These are phyloP conservation scores for Strongylocentrotus purpuratus DNA, from an alignment of 35 echinoderm and acorn worm species.

Conservation along the genomic window DNA sequence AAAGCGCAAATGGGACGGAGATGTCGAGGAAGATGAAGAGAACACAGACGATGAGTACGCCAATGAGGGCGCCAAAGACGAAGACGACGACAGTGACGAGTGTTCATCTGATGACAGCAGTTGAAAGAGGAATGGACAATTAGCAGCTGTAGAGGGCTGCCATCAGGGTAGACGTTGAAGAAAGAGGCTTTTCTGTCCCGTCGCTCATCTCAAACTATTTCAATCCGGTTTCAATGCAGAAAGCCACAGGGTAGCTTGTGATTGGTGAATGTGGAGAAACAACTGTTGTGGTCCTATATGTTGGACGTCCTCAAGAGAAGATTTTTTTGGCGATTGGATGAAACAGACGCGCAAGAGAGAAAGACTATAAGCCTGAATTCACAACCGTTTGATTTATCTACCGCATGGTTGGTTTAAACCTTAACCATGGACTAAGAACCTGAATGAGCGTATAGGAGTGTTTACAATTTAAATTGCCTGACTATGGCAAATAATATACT, in stretches of 20 bases:
- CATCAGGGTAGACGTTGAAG: background rate
- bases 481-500: no score
- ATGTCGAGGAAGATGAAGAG: background rate
- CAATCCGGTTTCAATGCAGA: background rate
- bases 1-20: constrained; percentile 8
- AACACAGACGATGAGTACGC: constrained; percentile 7
- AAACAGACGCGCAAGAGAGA: no score
- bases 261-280: background rate
- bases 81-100: background rate
- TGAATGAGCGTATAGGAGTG: no score
- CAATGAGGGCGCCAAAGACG: constrained; percentile 2
- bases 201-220: background rate
- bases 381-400: no score
- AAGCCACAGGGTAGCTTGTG: background rate
- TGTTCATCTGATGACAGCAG: background rate
- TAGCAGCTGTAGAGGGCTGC: background rate
- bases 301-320: background rate
- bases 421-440: no score
- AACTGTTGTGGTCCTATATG: background rate
- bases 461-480: no score
- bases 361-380: no score
- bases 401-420: no score
- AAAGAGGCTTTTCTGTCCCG: background rate
- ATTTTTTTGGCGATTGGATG: no score
- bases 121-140: background rate